Base-by-base conservation (phyloP, 2,888 invertebrate species). In the Crioceris asparagi region DNA sequence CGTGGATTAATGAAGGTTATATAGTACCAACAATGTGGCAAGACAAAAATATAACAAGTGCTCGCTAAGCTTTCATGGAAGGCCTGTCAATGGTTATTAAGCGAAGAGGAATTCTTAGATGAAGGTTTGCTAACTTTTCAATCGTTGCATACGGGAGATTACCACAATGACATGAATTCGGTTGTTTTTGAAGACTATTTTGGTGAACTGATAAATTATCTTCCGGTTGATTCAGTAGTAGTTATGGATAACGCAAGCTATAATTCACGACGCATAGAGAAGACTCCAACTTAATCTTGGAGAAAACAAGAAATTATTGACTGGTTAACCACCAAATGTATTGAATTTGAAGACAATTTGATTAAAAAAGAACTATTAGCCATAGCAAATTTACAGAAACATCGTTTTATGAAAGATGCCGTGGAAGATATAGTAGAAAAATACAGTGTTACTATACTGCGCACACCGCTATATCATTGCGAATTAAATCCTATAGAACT, bases 401-500 rank as follows among this genome's bases (percentile, higher is more conserved):
- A n/a, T n/a, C n/a, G n/a, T n/a, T n/a, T n/a, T n/a, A n/a, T n/a
- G n/a, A n/a, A n/a, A n/a, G n/a, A n/a, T n/a, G n/a, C n/a, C n/a
- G n/a, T n/a, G n/a, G n/a, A n/a, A 32, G 18, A 17, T n/a, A 16
- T 32, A 32, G 32, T 19, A 32, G 32, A 16, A 32, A 32, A 5
- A 17, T 18, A 32, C 19, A 32, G 11, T 12, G 11, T 11, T 31
- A 32, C 17, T 16, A 31, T 53, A 1, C 36, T 54, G 7, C 43
- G 47, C 27, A 37, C 53, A 45, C 54, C 52, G 29, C 52, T 54
- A 2, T 53, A 51, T 26, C 44, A 52, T 33, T 52, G 52, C 32
- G 52, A 52, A 40, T 37, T 52, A 16, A 54, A 52, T 35, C 52
- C 51, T 4, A 52, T 52, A 32, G 49, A 53, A 42, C 38, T 46